Evolutionary conservation across 2,888 invertebrate species (phyloP).

Genomic region (Branchinecta sandiegonensis): DNA sequence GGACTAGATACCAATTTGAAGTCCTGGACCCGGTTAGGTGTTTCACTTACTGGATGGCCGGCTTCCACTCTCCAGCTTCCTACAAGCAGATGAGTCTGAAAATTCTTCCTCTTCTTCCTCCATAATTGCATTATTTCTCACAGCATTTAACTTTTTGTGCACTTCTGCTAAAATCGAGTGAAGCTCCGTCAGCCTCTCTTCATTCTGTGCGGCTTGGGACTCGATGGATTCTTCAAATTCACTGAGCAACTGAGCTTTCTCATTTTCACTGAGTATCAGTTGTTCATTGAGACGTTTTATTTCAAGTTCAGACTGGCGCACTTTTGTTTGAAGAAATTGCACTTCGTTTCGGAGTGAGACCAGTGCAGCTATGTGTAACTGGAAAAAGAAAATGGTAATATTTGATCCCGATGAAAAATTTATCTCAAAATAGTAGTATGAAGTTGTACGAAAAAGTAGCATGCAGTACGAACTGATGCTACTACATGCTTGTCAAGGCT

Average conservation of each 20-base stretch:
- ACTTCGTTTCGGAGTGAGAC: conserved; percentile 9
- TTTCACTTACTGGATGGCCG: no score
- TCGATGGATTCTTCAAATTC: background rate
- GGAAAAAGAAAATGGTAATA: background rate
- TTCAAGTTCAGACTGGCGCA: conserved; percentile 1
- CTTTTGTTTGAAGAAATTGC: background rate
- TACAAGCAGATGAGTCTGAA: no score
- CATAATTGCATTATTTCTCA: background rate
- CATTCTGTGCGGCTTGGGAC: background rate
- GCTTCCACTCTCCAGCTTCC: no score
- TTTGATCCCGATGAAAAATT: no score
- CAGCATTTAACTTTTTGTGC: background rate
- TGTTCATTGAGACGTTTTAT: background rate
- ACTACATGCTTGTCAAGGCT: no score
- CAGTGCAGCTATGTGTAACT: background rate
- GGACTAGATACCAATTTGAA: no score
- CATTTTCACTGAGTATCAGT: conserved; percentile 6
- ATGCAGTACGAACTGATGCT: no score
- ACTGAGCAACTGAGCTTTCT: background rate
- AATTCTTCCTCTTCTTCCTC: conserved; percentile 9
- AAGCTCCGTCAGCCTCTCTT: background rate
- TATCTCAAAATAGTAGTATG: no score
- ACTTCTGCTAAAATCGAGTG: conserved; percentile 8
- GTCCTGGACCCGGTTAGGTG: no score
- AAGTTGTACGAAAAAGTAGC: no score